Evolutionary conservation across 1,140 invertebrate species (phyloP), one percentile per base, ranked within the genome.

Genomic region (Agrypnia vestita): DNA sequence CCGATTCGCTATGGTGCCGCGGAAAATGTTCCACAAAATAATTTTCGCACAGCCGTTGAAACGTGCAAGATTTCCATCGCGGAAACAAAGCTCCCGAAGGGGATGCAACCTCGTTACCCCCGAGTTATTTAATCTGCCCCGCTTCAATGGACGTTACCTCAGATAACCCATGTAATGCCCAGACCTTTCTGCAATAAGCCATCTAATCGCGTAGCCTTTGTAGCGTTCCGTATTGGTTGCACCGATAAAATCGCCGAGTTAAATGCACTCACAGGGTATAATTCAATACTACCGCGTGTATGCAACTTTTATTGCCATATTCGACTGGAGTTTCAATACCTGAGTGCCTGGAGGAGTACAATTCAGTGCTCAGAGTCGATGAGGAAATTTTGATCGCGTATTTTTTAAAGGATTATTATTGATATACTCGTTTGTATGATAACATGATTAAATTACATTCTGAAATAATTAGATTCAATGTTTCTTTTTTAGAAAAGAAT

Each of bases 51-150:
- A 35, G 10, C 74, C 74, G 46, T 67, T 44, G 25, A 35, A 53
- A 25, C 51, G 25, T 9, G 53, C 25, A 62, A 71, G 67, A 71
- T 49, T 73, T 73, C 25, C 17, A 61, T 15, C 56, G 25, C 13
- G 49, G 51, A 56, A 55, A 73, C 71, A 73, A 73, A 56, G 49
- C 71, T 35, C n/a, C 47, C 49, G 71, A 19, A 21, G 49, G 71
- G 53, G 53, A 55, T 55, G 51, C 21, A 55, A 53, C 7, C 71
- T 73, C 71, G 71, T 73, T 73, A 73, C 71, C 71, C 71, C 8
- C 71, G 49, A 73, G 71, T 73, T 73, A 73, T 73, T 73, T 73
- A 73, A 73, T 73, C 71, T 56, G 71, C 19, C 55, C 13, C 51
- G 17, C 49, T n/a, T 21, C 71, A 19, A 55, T 55, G 43, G 25